phyloP scores from a whole-genome alignment of 2,797 vertebrate genomes.

The Euthynnus affinis region DNA sequence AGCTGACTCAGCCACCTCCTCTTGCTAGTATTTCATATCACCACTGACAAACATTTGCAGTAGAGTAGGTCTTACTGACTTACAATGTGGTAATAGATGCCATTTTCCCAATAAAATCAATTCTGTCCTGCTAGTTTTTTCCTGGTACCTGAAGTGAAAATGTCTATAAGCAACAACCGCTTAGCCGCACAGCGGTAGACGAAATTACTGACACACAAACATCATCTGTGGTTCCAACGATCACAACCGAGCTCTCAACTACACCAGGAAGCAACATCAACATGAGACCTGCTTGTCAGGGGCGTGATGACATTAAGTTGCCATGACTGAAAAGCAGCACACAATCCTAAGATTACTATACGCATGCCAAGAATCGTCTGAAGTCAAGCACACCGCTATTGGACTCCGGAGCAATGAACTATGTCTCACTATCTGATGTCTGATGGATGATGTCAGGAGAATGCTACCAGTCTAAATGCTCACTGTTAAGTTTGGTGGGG shows the following conservation, averaged over 20 bases:
- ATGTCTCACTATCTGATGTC: too few species aligned
- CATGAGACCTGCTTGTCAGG: neutral
- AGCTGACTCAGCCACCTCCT: neutral
- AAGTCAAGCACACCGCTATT: neutral
- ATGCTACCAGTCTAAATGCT: neutral
- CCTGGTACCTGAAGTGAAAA: neutral
- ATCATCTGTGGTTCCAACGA: neutral
- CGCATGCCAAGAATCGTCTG: neutral
- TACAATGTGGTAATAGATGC: neutral
- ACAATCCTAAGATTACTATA: neutral
- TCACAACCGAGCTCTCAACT: neutral
- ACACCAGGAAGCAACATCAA: neutral
- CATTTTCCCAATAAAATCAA: slow-evolving; percentile 25
- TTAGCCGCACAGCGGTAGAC: slow-evolving; percentile 5
- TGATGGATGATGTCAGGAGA: neutral
- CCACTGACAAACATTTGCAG: neutral
- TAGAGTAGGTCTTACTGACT: neutral
- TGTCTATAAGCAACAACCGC: slow-evolving; percentile 1
- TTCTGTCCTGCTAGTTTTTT: slow-evolving; percentile 17
- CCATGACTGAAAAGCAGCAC: neutral
- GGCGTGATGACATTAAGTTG: neutral
- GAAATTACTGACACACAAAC: neutral
- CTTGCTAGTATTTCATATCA: neutral
- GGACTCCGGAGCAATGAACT: neutral
- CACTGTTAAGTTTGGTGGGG: too few species aligned